Evolutionary conservation across 2,113 vertebrate species (phyloP).

Genomic region (Cyprinodon brontotheroides): DNA sequence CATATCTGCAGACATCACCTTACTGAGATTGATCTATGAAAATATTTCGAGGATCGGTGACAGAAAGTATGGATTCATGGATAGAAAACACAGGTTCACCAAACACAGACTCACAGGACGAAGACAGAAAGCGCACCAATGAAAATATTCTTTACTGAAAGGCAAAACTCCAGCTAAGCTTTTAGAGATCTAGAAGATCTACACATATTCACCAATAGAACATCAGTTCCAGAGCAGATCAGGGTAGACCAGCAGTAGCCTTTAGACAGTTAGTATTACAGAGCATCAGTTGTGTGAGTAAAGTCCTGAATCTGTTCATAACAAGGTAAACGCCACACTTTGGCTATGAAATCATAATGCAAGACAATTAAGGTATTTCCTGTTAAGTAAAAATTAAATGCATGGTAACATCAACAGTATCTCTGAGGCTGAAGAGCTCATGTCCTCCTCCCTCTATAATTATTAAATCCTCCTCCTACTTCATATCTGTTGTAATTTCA

Average conservation of each 20-base stretch:
- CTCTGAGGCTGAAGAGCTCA: constrained; percentile 14
- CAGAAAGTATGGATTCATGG: constrained; percentile 37
- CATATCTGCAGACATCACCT: constrained; percentile 40
- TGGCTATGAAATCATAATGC: neutral
- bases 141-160: neutral
- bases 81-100: constrained; percentile 14
- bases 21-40: constrained; percentile 25
- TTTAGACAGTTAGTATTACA: too few relatives aligned
- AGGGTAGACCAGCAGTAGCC: too few relatives aligned
- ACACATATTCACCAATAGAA: too few relatives aligned
- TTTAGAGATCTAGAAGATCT: neutral
- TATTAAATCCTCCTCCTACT: constrained; percentile 19
- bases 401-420: too few relatives aligned
- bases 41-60: constrained; percentile 16
- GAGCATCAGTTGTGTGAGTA: too few relatives aligned
- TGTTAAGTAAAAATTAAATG: too few relatives aligned
- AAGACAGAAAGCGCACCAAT: neutral
- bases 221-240: too few relatives aligned
- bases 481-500: constrained; percentile 31
- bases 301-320: too few relatives aligned
- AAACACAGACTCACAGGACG: constrained; percentile 25
- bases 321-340: too few relatives aligned
- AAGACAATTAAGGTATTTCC: neutral
- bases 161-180: too few relatives aligned
- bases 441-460: constrained; percentile 17